Evolutionary conservation across 2,797 vertebrate genomes (phyloP).

Genomic region (Melanotaenia parkinsoni): DNA sequence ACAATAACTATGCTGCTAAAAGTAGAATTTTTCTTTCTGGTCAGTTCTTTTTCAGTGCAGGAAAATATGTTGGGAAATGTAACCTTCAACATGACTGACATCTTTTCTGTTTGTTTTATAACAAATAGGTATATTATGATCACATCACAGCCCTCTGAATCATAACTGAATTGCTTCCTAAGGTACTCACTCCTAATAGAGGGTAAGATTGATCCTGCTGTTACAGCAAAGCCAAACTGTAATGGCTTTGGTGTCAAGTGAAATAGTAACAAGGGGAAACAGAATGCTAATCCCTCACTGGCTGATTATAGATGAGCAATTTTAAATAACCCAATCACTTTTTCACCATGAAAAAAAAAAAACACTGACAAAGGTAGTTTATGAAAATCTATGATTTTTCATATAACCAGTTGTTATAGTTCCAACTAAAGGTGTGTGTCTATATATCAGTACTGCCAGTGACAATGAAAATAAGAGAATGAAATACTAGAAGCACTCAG

Average conservation of each 20-base stretch:
- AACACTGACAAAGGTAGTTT: not conserved
- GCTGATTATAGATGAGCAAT: not conserved
- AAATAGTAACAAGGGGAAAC: not conserved
- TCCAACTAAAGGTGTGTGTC: not conserved
- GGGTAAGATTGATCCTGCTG: conserved; percentile 2
- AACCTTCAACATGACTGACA: not conserved
- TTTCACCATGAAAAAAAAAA: not conserved
- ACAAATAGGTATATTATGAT: not conserved
- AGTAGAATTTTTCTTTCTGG: too few species aligned
- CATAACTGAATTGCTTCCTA: too few species aligned
- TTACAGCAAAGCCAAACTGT: not conserved
- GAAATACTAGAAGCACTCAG: too few species aligned
- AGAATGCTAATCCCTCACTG: not conserved
- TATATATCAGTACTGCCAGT: too few species aligned
- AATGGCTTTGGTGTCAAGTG: conserved; percentile 11
- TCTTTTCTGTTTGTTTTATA: not conserved
- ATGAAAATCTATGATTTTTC: not conserved
- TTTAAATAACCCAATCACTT: not conserved
- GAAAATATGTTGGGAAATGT: not conserved
- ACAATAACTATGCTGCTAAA: too few species aligned
- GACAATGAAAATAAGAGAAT: too few species aligned
- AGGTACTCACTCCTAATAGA: too few species aligned
- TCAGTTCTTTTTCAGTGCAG: not conserved
- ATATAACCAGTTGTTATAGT: too few species aligned
- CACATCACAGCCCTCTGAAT: not conserved